These are phyloP conservation scores for Scaptomyza polygonia DNA, from an alignment of 2,888 invertebrate species.

Conservation along the genomic window DNA sequence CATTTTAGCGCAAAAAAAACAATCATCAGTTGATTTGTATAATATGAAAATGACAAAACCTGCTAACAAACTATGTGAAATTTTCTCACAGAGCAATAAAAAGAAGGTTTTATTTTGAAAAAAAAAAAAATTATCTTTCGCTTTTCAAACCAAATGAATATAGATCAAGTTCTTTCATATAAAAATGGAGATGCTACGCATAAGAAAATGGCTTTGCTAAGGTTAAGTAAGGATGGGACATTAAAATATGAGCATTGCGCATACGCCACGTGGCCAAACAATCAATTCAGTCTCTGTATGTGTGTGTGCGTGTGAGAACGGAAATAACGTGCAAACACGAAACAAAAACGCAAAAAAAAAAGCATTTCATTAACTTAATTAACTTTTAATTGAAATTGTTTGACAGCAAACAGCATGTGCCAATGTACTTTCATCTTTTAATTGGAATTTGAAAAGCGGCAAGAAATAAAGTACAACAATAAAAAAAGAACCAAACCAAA, in stretches of 20 bases:
- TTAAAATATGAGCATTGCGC: constrained; percentile 42
- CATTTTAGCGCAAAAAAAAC: too few relatives aligned
- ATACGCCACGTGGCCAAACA: constrained; percentile 39
- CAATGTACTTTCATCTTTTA: constrained; percentile 56
- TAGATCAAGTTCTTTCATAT: constrained; percentile 35
- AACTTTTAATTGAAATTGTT: constrained; percentile 76
- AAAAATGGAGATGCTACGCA: constrained; percentile 3
- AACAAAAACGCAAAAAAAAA: constrained; percentile 26
- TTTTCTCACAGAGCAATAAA: not conserved
- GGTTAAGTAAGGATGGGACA: not conserved
- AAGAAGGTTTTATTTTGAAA: too few relatives aligned
- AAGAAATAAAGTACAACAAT: constrained; percentile 7
- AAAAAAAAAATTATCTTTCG: too few relatives aligned
- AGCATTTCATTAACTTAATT: constrained; percentile 76
- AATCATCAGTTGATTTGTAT: too few relatives aligned
- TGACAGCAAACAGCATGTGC: constrained; percentile 40
- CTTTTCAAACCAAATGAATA: too few relatives aligned
- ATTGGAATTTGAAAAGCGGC: constrained; percentile 52
- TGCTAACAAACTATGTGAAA: too few relatives aligned
- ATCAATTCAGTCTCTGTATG: not conserved
- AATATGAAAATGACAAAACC: too few relatives aligned
- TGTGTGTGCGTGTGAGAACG: constrained; percentile 2
- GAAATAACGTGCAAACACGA: constrained; percentile 51
- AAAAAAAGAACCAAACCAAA: constrained; percentile 18
- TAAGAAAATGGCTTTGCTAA: not conserved